Evolutionary conservation across 2,797 vertebrate species (phyloP).

Genomic region (Diceros bicornis): DNA sequence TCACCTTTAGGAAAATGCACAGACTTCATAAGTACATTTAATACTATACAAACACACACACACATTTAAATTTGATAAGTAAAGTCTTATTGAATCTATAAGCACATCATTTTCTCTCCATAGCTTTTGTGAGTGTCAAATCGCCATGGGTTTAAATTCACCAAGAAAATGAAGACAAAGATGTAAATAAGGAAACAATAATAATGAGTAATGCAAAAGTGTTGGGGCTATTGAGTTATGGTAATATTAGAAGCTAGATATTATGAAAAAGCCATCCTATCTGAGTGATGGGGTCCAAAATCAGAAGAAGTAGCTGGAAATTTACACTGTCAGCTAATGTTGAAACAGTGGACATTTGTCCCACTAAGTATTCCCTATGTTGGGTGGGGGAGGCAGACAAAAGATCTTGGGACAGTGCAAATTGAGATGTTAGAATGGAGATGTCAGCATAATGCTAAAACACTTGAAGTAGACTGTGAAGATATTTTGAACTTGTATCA

Average conservation of each 20-base stretch:
- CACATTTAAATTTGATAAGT: background rate
- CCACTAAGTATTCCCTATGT: background rate
- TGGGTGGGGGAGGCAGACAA: background rate
- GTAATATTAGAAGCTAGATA: background rate
- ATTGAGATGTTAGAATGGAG: background rate
- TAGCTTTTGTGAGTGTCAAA: background rate
- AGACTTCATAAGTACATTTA: background rate
- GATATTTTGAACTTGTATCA: background rate
- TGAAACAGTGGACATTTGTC: background rate
- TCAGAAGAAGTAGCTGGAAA: background rate
- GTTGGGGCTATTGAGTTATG: background rate
- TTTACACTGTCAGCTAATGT: background rate
- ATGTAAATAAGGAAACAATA: background rate
- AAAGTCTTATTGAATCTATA: background rate
- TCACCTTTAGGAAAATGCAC: background rate
- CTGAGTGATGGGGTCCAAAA: background rate
- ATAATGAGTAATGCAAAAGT: background rate
- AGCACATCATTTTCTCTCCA: background rate
- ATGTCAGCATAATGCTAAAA: background rate
- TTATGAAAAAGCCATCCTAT: background rate
- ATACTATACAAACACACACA: background rate
- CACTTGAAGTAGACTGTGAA: background rate
- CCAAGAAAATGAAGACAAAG: background rate
- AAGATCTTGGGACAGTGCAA: background rate
- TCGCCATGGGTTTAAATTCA: background rate